A percentile compares a stretch with the other conserved stretches of the same genome.
These are phyloP conservation scores for Channallabes apus DNA, from an alignment of 2,797 vertebrate species.

Conservation along the genomic window DNA sequence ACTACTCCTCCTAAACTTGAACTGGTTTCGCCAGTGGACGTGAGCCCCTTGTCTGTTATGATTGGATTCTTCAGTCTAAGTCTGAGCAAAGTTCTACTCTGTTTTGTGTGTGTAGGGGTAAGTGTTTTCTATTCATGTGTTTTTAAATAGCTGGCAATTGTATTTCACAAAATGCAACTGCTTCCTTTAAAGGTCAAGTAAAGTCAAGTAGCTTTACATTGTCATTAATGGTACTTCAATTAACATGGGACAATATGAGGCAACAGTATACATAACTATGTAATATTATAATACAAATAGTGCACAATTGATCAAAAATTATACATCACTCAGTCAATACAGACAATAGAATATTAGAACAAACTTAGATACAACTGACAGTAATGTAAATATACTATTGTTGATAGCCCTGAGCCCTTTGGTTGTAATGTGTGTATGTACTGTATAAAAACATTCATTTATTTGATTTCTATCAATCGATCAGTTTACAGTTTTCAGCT, in stretches of 20 bases:
- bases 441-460: background rate
- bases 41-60: slow-evolving; percentile 1
- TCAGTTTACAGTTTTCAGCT: too few relatives aligned
- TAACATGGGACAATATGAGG: background rate
- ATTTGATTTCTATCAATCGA: background rate
- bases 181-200: background rate
- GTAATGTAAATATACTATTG: background rate
- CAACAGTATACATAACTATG: background rate
- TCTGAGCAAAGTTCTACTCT: slow-evolving; percentile 42
- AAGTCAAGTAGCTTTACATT: background rate
- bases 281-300: background rate
- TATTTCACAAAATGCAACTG: background rate
- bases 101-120: slow-evolving; percentile 43
- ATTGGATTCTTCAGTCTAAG: slow-evolving; percentile 30
- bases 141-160: background rate
- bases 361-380: background rate
- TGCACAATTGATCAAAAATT: background rate
- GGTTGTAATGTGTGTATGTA: background rate
- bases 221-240: background rate
- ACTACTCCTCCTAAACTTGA: accelerated
- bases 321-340: background rate
- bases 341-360: background rate
- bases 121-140: slow-evolving; percentile 15
- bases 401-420: background rate
- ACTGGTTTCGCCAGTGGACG: background rate